A percentile compares a stretch with the other conserved stretches of the same genome.
These are phyloP conservation scores for Penaeus japonicus DNA, from an alignment of 1,140 invertebrate genomes.

Conservation along the genomic window DNA sequence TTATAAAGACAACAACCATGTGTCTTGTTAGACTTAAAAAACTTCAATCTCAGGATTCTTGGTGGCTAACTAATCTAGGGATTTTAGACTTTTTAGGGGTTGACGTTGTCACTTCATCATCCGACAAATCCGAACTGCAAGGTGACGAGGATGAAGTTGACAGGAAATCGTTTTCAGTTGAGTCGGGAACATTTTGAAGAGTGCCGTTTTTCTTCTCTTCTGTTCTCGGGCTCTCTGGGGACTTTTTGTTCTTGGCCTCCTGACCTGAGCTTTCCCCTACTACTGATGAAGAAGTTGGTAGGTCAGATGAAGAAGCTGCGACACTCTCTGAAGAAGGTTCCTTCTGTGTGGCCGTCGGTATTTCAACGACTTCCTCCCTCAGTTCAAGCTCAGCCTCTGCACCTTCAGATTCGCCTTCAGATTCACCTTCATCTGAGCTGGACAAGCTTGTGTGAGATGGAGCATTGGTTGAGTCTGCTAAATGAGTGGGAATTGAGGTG, in stretches of 20 bases:
- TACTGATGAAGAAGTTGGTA: no score
- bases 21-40: neutral
- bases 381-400: constrained; percentile 2
- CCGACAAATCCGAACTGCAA: constrained; percentile 24
- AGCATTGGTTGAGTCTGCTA: neutral
- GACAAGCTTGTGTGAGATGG: neutral
- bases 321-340: no score
- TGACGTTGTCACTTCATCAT: constrained; percentile 28
- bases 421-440: neutral
- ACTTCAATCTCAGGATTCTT: constrained; percentile 1
- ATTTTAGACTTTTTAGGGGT: constrained; percentile 48
- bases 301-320: no score
- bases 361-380: neutral
- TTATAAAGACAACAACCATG: neutral
- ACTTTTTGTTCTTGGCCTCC: neutral
- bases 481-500: no score
- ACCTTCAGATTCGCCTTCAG: constrained; percentile 7
- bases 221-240: neutral
- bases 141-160: neutral
- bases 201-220: neutral
- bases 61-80: constrained; percentile 33
- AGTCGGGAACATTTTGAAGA: neutral
- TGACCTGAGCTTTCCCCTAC: no score
- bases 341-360: neutral
- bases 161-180: neutral